phyloP scores from a whole-genome alignment of 1,140 invertebrate genomes.

The Diabrotica undecimpunctata region DNA sequence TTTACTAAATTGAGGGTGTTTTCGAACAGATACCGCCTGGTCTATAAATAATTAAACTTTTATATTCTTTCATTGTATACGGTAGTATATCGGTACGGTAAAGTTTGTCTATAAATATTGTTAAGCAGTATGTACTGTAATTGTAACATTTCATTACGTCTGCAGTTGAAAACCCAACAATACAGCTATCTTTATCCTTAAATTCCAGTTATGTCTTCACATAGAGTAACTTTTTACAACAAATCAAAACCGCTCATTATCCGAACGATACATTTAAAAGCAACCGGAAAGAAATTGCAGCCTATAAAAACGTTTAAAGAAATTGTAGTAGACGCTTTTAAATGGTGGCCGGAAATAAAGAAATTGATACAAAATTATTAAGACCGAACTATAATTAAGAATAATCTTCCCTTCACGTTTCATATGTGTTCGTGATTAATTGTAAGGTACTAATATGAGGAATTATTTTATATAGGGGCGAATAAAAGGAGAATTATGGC shows the following conservation, averaged over 20 bases:
- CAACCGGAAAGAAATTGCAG: background rate
- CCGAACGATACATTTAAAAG: background rate
- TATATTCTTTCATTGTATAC: too few relatives aligned
- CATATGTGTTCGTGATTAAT: background rate
- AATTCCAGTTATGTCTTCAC: too few relatives aligned
- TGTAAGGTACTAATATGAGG: background rate
- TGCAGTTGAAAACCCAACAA: too few relatives aligned
- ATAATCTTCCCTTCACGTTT: background rate
- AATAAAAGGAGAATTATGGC: background rate
- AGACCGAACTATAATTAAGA: background rate
- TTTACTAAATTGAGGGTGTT: too few relatives aligned
- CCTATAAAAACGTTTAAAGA: background rate
- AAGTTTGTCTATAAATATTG: too few relatives aligned
- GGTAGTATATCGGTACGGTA: too few relatives aligned
- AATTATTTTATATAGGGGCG: slow-evolving; percentile 2
- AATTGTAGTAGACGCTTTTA: background rate
- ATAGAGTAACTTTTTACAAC: background rate
- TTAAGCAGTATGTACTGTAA: too few relatives aligned
- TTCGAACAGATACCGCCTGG: too few relatives aligned
- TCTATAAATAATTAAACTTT: too few relatives aligned
- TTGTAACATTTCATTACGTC: too few relatives aligned
- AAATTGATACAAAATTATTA: background rate
- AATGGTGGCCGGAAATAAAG: background rate
- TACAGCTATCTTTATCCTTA: too few relatives aligned
- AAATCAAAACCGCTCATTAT: background rate